These are phyloP conservation scores for Porphyrio hochstetteri DNA, from an alignment of 2,113 vertebrate genomes.

Conservation along the genomic window DNA sequence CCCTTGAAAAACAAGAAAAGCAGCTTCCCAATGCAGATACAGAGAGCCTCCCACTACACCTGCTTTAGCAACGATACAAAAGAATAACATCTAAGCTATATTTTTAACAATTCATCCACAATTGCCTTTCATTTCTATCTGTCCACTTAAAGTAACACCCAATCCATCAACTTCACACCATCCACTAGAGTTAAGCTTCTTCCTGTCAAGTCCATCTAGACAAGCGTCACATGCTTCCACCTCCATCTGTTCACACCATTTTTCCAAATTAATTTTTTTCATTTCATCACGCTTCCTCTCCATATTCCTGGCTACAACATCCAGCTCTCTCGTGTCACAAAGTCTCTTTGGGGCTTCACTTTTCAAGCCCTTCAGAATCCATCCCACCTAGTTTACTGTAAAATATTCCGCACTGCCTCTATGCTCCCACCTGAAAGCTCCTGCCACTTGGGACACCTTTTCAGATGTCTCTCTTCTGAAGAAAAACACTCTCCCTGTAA, in stretches of 20 bases:
- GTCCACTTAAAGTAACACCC: conserved; percentile 1
- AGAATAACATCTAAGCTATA: not conserved
- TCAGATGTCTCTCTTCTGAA: not conserved
- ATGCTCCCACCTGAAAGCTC: not conserved
- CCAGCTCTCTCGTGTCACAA: not conserved
- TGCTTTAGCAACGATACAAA: not conserved
- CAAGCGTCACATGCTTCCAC: not conserved
- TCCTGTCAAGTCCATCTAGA: not conserved
- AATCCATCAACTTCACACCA: not conserved
- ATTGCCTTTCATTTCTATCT: not conserved
- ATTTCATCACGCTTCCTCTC: not conserved
- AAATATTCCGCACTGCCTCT: not conserved
- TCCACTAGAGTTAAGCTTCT: not conserved
- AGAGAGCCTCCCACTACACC: not conserved
- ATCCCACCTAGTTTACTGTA: not conserved
- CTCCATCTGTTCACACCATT: not conserved
- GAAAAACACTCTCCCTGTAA: not conserved
- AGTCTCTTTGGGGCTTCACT: not conserved
- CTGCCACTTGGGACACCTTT: not conserved
- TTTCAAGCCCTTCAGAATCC: not conserved
- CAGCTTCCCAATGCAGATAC: not conserved
- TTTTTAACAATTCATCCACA: not conserved
- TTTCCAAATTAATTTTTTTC: not conserved
- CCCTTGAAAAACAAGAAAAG: not conserved
- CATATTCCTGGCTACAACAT: not conserved